phyloP scores from a whole-genome alignment of 2,797 vertebrate species.

The Mycteria americana region DNA sequence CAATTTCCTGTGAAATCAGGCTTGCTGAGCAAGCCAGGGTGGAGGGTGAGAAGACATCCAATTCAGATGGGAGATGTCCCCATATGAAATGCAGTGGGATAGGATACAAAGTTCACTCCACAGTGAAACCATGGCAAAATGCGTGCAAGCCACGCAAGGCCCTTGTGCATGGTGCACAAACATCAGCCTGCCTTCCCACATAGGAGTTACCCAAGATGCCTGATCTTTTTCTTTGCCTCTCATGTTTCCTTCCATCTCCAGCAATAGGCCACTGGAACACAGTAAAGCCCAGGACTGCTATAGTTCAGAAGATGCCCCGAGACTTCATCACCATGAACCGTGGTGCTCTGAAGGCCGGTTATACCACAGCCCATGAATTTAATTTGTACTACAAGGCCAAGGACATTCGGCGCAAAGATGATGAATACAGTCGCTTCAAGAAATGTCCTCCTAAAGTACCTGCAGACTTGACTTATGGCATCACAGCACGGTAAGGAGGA shows the following conservation, averaged over 20 bases:
- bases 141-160: neutral
- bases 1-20: neutral
- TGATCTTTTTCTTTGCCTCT: neutral
- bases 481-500: slow-evolving; percentile 72
- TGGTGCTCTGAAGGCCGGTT: slow-evolving; percentile 74
- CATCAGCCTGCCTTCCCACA: neutral
- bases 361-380: slow-evolving; percentile 74
- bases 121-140: neutral
- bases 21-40: neutral
- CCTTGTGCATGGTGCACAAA: fast-evolving
- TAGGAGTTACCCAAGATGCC: fast-evolving
- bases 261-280: slow-evolving; percentile 81
- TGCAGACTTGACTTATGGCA: slow-evolving; percentile 73
- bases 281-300: slow-evolving; percentile 31
- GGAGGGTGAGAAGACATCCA: neutral
- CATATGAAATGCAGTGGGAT: neutral
- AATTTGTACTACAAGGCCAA: slow-evolving; percentile 75
- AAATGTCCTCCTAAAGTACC: slow-evolving; percentile 34
- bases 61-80: neutral
- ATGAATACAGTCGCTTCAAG: neutral
- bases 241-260: slow-evolving; percentile 13
- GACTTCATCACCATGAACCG: slow-evolving; percentile 79
- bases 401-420: slow-evolving; percentile 42
- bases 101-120: neutral
- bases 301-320: slow-evolving; percentile 32